Evolutionary conservation across 2,888 invertebrate species (phyloP).

Genomic region (Diaprepes abbreviatus): DNA sequence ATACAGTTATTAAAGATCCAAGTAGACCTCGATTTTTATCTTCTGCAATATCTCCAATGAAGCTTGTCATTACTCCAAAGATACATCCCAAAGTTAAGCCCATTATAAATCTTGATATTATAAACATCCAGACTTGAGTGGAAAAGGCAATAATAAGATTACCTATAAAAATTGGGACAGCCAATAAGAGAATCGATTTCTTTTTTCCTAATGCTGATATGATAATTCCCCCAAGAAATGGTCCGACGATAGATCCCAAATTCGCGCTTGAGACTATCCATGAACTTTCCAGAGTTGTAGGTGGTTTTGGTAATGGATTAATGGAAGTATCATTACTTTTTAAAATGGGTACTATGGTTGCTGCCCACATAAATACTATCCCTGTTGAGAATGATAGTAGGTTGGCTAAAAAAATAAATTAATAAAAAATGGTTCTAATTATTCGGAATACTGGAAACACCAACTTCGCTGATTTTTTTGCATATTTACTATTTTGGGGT

Average conservation of each 20-base stretch:
- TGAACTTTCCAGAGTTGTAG: constrained; percentile 52
- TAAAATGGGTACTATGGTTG: constrained; percentile 54
- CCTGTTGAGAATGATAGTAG: constrained; percentile 51
- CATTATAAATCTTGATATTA: constrained; percentile 71
- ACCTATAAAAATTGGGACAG: constrained; percentile 75
- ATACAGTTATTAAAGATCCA: constrained; percentile 64
- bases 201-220: constrained; percentile 71
- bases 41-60: constrained; percentile 87
- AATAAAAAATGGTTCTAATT: neutral
- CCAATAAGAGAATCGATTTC: constrained; percentile 74
- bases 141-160: constrained; percentile 67
- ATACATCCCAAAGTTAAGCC: constrained; percentile 68
- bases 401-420: constrained; percentile 60
- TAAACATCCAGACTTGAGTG: constrained; percentile 67
- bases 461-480: no score
- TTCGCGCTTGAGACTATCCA: constrained; percentile 67
- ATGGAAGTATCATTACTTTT: constrained; percentile 36
- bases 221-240: constrained; percentile 50
- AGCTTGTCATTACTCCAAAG: constrained; percentile 82
- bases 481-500: no score
- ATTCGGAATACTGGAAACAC: no score
- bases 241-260: constrained; percentile 53
- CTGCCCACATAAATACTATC: constrained; percentile 54
- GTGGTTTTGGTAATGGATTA: constrained; percentile 53
- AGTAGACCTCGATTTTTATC: constrained; percentile 82